Percentiles rank a stretch among this genome's conserved stretches.
Conservation (phyloP, 2,113 vertebrate genomes). For the Eleginops maclovinus region DNA sequence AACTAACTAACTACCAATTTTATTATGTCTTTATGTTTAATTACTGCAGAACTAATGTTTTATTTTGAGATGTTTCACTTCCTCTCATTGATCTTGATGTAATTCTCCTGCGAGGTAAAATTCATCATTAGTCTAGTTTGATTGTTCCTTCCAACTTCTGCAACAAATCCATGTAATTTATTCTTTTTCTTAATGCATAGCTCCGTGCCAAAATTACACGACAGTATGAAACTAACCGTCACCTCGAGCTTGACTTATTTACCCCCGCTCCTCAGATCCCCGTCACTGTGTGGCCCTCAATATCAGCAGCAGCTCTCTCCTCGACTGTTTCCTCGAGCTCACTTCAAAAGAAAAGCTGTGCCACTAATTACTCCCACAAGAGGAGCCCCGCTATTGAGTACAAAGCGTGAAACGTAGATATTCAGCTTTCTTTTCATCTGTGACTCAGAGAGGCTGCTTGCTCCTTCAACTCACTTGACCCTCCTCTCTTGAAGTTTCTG, state of each 20-base stretch:
- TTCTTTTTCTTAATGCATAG: background rate
- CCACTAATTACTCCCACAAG: slow-evolving; percentile 65
- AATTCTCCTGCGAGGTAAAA: background rate
- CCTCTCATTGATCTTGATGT: background rate
- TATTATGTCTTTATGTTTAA: background rate
- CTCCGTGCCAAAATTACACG: too few species aligned
- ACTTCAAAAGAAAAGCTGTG: slow-evolving; percentile 51
- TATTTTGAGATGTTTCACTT: too few species aligned
- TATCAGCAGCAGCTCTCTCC: slow-evolving; percentile 19
- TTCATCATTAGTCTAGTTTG: background rate
- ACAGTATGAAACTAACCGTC: background rate
- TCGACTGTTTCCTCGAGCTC: slow-evolving; percentile 38
- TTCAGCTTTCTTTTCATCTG: slow-evolving; percentile 47
- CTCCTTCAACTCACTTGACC: slow-evolving; percentile 60
- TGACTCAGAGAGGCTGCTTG: background rate
- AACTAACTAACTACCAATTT: too few species aligned
- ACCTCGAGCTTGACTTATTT: slow-evolving; percentile 7
- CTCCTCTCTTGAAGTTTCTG: slow-evolving; percentile 44
- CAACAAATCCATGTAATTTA: background rate
- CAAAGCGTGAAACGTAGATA: slow-evolving; percentile 44
- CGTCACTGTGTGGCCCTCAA: slow-evolving; percentile 15
- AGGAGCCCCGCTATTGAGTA: slow-evolving; percentile 51
- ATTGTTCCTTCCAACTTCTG: background rate
- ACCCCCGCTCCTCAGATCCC: background rate
- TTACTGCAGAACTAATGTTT: too few species aligned